A percentile compares a stretch with the other conserved stretches of the same genome.
Conservation (phyloP, 2,797 vertebrate genomes). For the Pseudochromis fuscus region DNA sequence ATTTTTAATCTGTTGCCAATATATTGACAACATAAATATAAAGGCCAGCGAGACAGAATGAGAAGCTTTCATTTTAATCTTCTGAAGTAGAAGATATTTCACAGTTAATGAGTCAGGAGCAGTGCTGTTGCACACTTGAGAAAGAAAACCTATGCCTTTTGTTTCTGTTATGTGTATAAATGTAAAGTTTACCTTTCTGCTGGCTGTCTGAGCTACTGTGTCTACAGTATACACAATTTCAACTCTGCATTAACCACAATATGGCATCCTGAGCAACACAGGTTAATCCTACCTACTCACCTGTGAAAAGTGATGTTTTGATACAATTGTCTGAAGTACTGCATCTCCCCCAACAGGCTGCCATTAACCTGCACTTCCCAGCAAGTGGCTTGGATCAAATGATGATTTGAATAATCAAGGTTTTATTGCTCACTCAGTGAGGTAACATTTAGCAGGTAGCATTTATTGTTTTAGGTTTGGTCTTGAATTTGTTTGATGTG, state of each 20-base stretch:
- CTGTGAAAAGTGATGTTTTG: too few relatives aligned
- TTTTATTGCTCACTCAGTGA: not conserved
- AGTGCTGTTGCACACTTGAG: not conserved
- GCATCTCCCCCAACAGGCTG: not conserved
- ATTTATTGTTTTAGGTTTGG: not conserved
- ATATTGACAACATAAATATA: not conserved
- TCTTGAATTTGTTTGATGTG: too few relatives aligned
- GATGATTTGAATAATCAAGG: too few relatives aligned
- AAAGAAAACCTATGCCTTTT: too few relatives aligned
- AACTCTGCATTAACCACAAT: not conserved
- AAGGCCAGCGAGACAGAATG: slow-evolving; percentile 1
- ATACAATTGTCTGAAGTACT: too few relatives aligned
- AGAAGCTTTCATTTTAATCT: not conserved
- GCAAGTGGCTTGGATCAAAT: too few relatives aligned
- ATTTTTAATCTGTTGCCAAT: not conserved
- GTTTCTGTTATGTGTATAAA: not conserved
- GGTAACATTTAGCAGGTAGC: not conserved
- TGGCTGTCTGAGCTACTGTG: not conserved
- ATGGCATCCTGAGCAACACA: too few relatives aligned
- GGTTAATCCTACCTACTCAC: too few relatives aligned
- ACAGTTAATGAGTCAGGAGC: slow-evolving; percentile 14
- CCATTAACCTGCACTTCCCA: too few relatives aligned
- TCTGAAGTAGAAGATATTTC: slow-evolving; percentile 17
- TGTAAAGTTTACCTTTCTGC: not conserved
- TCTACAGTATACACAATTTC: not conserved